Conservation (phyloP, 2,797 vertebrate genomes). For the Pempheris klunzingeri region DNA sequence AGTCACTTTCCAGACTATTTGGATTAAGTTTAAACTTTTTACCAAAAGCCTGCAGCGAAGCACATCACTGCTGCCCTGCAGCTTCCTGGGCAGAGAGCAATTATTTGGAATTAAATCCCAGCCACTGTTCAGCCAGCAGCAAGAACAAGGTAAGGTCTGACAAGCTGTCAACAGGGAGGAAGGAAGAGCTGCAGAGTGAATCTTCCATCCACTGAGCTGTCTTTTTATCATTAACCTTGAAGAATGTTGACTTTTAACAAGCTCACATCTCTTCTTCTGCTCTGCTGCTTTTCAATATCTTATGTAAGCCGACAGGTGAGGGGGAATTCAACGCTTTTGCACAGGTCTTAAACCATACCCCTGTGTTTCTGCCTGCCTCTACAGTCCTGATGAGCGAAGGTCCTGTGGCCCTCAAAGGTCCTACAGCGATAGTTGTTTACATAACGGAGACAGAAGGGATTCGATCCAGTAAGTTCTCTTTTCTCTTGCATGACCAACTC, state of each 20-base stretch:
- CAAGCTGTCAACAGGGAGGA: slow-evolving; percentile 43
- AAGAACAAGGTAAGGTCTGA: slow-evolving; percentile 57
- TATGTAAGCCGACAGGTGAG: slow-evolving; percentile 17
- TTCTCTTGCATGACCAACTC: not conserved
- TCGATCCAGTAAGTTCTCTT: not conserved
- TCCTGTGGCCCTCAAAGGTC: not conserved
- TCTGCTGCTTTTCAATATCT: slow-evolving; percentile 22
- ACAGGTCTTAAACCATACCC: not conserved
- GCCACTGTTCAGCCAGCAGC: slow-evolving; percentile 43
- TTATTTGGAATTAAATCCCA: slow-evolving; percentile 61
- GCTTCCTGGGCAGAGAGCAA: slow-evolving; percentile 35
- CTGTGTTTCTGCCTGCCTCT: not conserved
- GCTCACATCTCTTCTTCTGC: slow-evolving; percentile 4
- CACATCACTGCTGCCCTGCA: slow-evolving; percentile 5
- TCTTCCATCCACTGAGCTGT: slow-evolving; percentile 15
- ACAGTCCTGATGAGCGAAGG: not conserved
- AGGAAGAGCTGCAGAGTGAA: slow-evolving; percentile 26
- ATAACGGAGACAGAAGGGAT: not conserved
- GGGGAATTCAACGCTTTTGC: slow-evolving; percentile 11
- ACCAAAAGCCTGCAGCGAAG: slow-evolving; percentile 25
- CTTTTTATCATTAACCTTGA: slow-evolving; percentile 53
- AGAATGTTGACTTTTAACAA: slow-evolving; percentile 45
- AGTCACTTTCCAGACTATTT: slow-evolving; percentile 22
- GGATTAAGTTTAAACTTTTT: slow-evolving; percentile 25
- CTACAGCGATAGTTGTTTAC: not conserved